phyloP scores from a whole-genome alignment of 2,113 vertebrate genomes.

The Misgurnus anguillicaudatus region DNA sequence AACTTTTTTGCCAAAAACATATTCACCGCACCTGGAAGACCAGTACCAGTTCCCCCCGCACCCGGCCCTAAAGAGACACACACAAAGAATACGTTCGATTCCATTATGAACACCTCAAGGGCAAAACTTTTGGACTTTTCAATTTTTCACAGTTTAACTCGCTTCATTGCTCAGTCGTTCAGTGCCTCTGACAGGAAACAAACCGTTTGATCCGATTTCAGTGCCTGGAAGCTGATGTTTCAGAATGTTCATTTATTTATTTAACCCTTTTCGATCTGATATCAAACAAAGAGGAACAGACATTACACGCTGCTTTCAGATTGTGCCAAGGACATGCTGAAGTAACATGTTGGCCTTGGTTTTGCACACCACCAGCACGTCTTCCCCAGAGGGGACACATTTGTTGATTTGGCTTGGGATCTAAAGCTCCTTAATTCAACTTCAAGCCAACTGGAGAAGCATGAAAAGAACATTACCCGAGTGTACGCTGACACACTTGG shows the following conservation, averaged over 20 bases:
- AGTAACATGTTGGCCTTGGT: conserved; percentile 50
- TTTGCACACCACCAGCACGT: conserved; percentile 32
- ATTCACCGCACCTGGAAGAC: conserved; percentile 59
- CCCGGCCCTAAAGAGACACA: conserved; percentile 48
- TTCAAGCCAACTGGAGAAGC: conserved; percentile 58
- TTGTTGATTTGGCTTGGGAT: conserved; percentile 47
- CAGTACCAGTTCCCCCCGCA: conserved; percentile 51
- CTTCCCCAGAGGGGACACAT: conserved; percentile 23
- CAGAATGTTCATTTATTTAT: conserved; percentile 65
- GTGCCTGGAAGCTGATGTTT: conserved; percentile 60
- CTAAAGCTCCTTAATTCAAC: conserved; percentile 56
- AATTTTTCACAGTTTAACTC: neutral
- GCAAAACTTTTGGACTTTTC: neutral
- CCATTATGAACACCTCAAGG: neutral
- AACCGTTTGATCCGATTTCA: conserved; percentile 32
- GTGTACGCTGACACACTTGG: neutral
- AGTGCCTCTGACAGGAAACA: conserved; percentile 9
- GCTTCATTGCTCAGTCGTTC: neutral
- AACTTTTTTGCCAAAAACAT: neutral
- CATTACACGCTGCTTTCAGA: conserved; percentile 65
- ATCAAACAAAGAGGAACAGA: conserved; percentile 61
- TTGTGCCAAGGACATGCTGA: conserved; percentile 54
- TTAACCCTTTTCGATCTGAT: conserved; percentile 55
- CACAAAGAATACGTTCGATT: conserved; percentile 21
- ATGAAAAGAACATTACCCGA: conserved; percentile 53